These are phyloP conservation scores for Melolontha melolontha DNA, from an alignment of 2,888 invertebrate genomes.

Conservation along the genomic window DNA sequence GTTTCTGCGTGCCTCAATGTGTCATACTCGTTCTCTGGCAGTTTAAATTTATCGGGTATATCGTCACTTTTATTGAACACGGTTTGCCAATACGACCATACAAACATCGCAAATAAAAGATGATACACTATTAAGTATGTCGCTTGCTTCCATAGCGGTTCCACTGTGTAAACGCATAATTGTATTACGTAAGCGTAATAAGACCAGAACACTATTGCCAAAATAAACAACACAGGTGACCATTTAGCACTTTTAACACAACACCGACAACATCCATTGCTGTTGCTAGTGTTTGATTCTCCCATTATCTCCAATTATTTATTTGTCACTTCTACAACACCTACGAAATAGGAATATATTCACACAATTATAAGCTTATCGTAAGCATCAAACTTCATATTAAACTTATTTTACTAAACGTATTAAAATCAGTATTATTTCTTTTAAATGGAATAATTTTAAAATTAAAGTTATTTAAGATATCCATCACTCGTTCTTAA, in stretches of 20 bases:
- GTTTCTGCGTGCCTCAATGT: constrained; percentile 82
- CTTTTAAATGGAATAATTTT: no score
- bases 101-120: constrained; percentile 85
- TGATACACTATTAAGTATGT: constrained; percentile 92
- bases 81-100: constrained; percentile 97
- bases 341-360: no score
- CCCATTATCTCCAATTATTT: background rate
- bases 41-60: constrained; percentile 87
- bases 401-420: no score
- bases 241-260: constrained; percentile 88
- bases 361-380: no score
- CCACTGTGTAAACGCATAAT: constrained; percentile 88
- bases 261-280: constrained; percentile 63
- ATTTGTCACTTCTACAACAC: no score
- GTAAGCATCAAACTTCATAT: no score
- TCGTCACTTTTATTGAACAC: constrained; percentile 87
- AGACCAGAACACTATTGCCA: constrained; percentile 92
- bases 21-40: constrained; percentile 83
- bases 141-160: constrained; percentile 79
- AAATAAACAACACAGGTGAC: constrained; percentile 95
- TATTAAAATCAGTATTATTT: no score
- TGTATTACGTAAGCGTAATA: constrained; percentile 98
- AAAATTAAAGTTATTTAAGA: no score
- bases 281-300: background rate
- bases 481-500: no score